Base-by-base conservation (phyloP, 1,140 invertebrate species). In the Scaptomyza graminum region DNA sequence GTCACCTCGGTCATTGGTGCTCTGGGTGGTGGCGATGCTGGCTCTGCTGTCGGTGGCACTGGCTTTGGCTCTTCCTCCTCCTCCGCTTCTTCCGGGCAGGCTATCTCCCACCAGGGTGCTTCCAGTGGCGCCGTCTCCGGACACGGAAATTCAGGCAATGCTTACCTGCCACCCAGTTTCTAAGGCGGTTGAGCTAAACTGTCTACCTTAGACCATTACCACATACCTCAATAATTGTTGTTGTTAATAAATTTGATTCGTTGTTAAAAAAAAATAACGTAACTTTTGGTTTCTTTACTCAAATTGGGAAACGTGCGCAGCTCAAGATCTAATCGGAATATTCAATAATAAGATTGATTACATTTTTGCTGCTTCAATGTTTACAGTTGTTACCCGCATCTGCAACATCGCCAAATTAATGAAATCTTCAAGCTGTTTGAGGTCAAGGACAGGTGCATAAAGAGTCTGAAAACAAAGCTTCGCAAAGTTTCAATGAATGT, bases 1-100 rank as follows among this genome's bases (percentile, higher is more conserved):
- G 85, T 91, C n/a, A 85, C 88, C 51, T 91, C 90, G 1, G 90
- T 91, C 11, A 90, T 91, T 49, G 90, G 90, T 4, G 83, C 90
- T 5, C 56, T 91, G 12, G 85, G 90, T 31, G 74, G 74, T 8
- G 77, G 31, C 11, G 80, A 71, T 11, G 61, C 52, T 8, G 88
- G 54, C 31, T 44, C 49, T 18, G 62, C 60, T 28, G 57, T 52
- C 5, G 51, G 47, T 16, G 60, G 61, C 64, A 52, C 46, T 41
- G 47, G 55, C 47, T 44, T 77, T 16, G 72, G 67, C 15, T 47
- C 44, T 34, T 34, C 31, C 31, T 49, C 65, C 43, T 50, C 13
- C 12, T 47, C 44, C 44, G 18, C 18, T 22, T 51, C 65, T 46
- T 54, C 13, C 12, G 76, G 69, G 15, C 71, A 76, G 51, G 46